phyloP scores from a whole-genome alignment of 2,797 vertebrate genomes.

The Meda fulgida region DNA sequence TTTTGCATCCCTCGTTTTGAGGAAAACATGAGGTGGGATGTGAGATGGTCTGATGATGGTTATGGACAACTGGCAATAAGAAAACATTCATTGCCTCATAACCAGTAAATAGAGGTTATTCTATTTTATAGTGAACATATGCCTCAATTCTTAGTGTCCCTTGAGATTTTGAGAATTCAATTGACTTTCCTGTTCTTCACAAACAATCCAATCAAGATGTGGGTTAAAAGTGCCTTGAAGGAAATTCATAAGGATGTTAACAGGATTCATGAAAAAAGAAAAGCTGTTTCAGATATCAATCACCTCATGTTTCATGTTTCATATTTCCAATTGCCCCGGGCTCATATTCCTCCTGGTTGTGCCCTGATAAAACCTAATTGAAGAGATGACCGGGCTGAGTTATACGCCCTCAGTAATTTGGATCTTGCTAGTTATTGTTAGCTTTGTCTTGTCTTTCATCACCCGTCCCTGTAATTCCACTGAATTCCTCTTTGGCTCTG shows the following conservation, averaged over 20 bases:
- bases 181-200: slow-evolving; percentile 41
- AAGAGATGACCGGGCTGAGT: slow-evolving; percentile 34
- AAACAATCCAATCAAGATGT: slow-evolving; percentile 45
- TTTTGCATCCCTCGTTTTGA: neutral
- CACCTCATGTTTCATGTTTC: slow-evolving; percentile 38
- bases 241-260: slow-evolving; percentile 33
- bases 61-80: neutral
- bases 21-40: neutral
- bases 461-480: slow-evolving; percentile 39
- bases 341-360: slow-evolving; percentile 41
- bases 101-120: neutral
- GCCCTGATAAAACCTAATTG: slow-evolving; percentile 45
- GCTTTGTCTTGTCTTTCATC: slow-evolving; percentile 43
- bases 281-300: slow-evolving; percentile 41
- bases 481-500: slow-evolving; percentile 44
- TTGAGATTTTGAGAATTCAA: slow-evolving; percentile 45
- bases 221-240: slow-evolving; percentile 34
- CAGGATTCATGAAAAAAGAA: slow-evolving; percentile 34
- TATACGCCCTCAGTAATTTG: slow-evolving; percentile 28
- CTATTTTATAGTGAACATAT: slow-evolving; percentile 7
- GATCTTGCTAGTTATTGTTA: slow-evolving; percentile 49
- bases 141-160: slow-evolving; percentile 36
- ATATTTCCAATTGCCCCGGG: slow-evolving; percentile 31
- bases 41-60: neutral
- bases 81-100: neutral